phyloP scores from a whole-genome alignment of 2,113 vertebrate genomes.

The Cinclus cinclus region DNA sequence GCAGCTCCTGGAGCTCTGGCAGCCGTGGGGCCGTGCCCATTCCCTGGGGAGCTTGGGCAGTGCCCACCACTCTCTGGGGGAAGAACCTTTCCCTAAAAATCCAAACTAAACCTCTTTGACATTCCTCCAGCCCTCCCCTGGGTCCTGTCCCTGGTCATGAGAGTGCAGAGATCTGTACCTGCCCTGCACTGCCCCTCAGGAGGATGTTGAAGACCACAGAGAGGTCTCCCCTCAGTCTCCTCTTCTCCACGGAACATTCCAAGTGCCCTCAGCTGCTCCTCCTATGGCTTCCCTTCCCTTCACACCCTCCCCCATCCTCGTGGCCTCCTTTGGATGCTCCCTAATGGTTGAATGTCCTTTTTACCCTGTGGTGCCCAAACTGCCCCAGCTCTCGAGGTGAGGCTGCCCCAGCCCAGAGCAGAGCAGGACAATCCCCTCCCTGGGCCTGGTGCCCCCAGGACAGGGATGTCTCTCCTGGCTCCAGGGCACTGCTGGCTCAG shows the following conservation, averaged over 20 bases:
- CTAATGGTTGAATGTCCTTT: background rate
- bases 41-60: background rate
- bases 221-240: background rate
- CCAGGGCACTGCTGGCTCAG: background rate
- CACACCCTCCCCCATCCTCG: background rate
- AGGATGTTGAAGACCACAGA: background rate
- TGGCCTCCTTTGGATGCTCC: background rate
- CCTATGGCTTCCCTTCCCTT: background rate
- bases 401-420: background rate
- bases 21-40: background rate
- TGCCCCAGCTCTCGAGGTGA: background rate
- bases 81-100: rapidly evolving
- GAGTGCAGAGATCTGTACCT: background rate
- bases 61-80: background rate
- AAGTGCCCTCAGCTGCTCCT: background rate
- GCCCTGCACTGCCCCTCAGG: background rate
- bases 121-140: rapidly evolving
- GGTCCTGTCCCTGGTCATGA: background rate
- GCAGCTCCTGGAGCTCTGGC: background rate
- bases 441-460: background rate
- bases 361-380: background rate
- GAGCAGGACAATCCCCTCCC: background rate
- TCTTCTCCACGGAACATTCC: background rate
- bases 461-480: background rate
- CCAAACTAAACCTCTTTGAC: rapidly evolving